Conservation (phyloP, 1,140 invertebrate genomes). For the Stegodyphus mimosarum region DNA sequence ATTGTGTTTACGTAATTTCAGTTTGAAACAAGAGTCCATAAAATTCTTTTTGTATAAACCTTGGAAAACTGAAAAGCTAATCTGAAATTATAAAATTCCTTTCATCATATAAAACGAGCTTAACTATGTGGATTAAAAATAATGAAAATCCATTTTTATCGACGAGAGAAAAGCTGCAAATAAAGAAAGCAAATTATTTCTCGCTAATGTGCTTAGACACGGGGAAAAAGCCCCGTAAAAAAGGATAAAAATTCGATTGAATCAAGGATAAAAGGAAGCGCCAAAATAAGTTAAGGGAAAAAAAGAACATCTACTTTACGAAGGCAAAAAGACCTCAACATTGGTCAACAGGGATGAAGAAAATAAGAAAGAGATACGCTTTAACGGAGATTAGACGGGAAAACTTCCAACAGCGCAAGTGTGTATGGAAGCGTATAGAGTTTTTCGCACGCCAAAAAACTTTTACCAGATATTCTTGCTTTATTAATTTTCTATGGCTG, state of each 20-base stretch:
- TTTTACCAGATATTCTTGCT: slow-evolving; percentile 41
- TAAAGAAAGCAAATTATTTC: slow-evolving; percentile 60
- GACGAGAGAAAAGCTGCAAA: slow-evolving; percentile 27
- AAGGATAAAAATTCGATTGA: slow-evolving; percentile 50
- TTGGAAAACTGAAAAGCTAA: too few species aligned
- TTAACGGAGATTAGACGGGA: slow-evolving; percentile 48
- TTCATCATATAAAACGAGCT: neutral
- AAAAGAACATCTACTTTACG: slow-evolving; percentile 38
- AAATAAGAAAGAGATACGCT: slow-evolving; percentile 40
- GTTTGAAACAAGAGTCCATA: too few species aligned
- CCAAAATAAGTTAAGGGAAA: slow-evolving; percentile 53
- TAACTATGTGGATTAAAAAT: slow-evolving; percentile 52
- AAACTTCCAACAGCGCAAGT: slow-evolving; percentile 23
- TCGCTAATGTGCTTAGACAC: slow-evolving; percentile 55
- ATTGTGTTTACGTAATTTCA: too few species aligned
- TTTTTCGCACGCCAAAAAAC: slow-evolving; percentile 39
- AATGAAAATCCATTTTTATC: slow-evolving; percentile 50
- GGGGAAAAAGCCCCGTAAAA: slow-evolving; percentile 25
- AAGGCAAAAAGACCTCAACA: slow-evolving; percentile 47
- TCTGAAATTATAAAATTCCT: neutral
- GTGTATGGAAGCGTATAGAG: slow-evolving; percentile 34
- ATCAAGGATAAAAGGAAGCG: slow-evolving; percentile 58
- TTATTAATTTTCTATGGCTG: slow-evolving; percentile 55
- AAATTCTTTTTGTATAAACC: too few species aligned
- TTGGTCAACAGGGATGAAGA: slow-evolving; percentile 49